Evolutionary conservation across 2,113 vertebrate species (phyloP).

Genomic region (Dryoscopus gambensis): DNA sequence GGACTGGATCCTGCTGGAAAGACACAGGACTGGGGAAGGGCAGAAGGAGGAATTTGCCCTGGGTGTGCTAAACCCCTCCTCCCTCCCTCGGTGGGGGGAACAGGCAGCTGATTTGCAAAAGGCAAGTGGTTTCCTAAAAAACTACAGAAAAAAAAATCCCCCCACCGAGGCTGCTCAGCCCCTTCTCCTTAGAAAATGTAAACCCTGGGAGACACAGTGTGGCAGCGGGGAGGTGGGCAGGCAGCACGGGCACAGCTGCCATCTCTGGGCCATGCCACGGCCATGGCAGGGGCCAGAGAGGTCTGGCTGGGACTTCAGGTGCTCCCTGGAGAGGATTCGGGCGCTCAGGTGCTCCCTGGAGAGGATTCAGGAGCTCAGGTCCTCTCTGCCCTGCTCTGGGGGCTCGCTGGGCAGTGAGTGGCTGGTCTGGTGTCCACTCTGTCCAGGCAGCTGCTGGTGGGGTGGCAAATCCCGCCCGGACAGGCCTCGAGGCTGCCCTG

Average conservation of each 20-base stretch:
- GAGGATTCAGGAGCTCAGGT: neutral
- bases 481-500: neutral
- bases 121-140: constrained; percentile 42
- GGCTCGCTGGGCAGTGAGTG: neutral
- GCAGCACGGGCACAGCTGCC: neutral
- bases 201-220: neutral
- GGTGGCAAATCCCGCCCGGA: neutral
- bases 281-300: neutral
- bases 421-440: neutral
- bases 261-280: neutral
- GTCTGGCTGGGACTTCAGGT: neutral
- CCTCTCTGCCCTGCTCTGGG: neutral
- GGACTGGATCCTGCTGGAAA: neutral
- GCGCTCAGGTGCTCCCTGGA: neutral
- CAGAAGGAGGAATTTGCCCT: neutral
- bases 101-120: neutral
- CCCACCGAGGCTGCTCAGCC: neutral
- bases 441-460: neutral
- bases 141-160: neutral
- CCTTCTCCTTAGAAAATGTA: neutral
- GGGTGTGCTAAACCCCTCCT: neutral
- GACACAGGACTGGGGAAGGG: neutral
- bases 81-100: neutral
- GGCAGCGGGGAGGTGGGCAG: neutral
- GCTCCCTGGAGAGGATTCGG: neutral